Percentiles rank a stretch among this genome's conserved stretches.
Conservation (phyloP, 2,797 vertebrate genomes). For the Pangasius sanitwongsei region DNA sequence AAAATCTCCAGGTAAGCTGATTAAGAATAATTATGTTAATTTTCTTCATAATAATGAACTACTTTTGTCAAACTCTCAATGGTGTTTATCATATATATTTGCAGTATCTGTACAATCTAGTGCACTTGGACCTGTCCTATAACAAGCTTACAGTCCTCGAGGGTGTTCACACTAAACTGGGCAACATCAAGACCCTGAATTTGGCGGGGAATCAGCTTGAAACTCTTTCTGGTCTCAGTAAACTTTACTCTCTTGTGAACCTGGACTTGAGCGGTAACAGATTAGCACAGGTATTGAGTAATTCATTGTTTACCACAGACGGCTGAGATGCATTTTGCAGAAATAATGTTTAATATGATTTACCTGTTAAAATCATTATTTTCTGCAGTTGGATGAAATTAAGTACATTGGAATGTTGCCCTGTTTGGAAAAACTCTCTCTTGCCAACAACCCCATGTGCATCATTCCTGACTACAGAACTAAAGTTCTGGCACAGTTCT, state of each 20-base stretch:
- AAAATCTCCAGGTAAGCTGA: conserved; percentile 89
- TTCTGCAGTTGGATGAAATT: conserved; percentile 90
- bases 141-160: conserved; percentile 86
- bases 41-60: background rate
- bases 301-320: background rate
- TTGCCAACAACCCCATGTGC: conserved; percentile 88
- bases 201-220: conserved; percentile 92
- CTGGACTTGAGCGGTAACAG: conserved; percentile 92
- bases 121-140: conserved; percentile 94
- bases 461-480: conserved; percentile 97
- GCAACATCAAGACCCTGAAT: conserved; percentile 95
- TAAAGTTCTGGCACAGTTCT: conserved; percentile 94
- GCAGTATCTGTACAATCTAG: conserved; percentile 95
- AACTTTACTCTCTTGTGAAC: conserved; percentile 95
- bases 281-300: conserved; percentile 81
- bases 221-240: conserved; percentile 85
- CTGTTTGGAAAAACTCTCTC: conserved; percentile 87
- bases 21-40: background rate
- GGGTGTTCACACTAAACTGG: conserved; percentile 90
- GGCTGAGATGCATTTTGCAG: background rate
- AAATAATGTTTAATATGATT: background rate
- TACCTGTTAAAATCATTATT: conserved; percentile 20
- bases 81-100: conserved; percentile 24
- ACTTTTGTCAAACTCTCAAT: background rate
- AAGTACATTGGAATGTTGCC: conserved; percentile 86